phyloP scores from a whole-genome alignment of 2,113 vertebrate species.

The Sula dactylatra region DNA sequence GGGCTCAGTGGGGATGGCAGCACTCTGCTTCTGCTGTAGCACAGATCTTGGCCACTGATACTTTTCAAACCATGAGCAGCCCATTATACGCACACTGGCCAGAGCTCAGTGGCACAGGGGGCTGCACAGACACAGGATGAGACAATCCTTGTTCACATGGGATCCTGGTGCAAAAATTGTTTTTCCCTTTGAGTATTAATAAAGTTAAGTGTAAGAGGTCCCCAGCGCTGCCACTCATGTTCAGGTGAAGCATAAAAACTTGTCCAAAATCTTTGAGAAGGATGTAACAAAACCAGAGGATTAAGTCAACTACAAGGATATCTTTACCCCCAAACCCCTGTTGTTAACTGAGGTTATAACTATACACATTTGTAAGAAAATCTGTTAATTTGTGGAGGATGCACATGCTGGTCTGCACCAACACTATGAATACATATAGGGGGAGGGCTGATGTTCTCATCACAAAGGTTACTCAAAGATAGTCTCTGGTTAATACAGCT shows the following conservation, averaged over 20 bases:
- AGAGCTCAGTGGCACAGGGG: not conserved
- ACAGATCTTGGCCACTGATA: not conserved
- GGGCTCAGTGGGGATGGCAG: not conserved
- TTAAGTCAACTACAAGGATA: not conserved
- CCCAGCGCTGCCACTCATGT: not conserved
- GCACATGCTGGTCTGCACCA: not conserved
- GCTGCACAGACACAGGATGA: fast-evolving
- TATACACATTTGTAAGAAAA: not conserved
- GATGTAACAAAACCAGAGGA: not conserved
- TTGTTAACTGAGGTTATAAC: not conserved
- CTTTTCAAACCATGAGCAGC: not conserved
- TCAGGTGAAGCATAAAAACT: not conserved
- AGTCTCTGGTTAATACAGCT: not conserved
- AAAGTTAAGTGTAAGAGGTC: not conserved
- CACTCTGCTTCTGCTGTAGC: not conserved
- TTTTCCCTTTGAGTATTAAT: not conserved
- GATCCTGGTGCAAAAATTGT: not conserved
- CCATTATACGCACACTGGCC: too few species aligned
- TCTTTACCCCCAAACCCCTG: not conserved
- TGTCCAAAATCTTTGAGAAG: not conserved
- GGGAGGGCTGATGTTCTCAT: not conserved
- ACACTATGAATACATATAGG: too few species aligned
- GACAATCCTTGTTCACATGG: not conserved
- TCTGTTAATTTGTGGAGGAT: not conserved
- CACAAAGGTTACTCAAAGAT: not conserved